Base-by-base conservation (phyloP, 2,113 vertebrate genomes). In the Butastur rufipennis region DNA sequence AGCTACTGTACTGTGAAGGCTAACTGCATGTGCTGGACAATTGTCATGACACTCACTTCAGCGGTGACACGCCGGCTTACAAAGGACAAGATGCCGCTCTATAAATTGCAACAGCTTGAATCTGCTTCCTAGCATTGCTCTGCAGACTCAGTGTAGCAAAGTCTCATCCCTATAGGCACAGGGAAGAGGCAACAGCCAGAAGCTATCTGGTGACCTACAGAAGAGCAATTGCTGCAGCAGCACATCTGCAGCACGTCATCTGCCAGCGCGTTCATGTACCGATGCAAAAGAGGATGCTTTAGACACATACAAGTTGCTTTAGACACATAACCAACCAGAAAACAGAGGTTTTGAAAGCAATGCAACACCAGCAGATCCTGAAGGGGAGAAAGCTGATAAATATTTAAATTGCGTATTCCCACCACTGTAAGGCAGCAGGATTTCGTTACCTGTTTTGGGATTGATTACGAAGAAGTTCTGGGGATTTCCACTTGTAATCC, bases 401-500 rank as follows among this genome's bases (percentile, higher is more conserved):
- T 16, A 91, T 11, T 78, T 62, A 53, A 81, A 56, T 21, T 34
- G 7, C 5, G 40, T 70, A 48, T 48, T 73, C 58, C 42, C 53
- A n/a, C 23, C 32, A n/a, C 62, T 5, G 3, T 21, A 75, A 88
- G 16, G 50, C 36, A 88, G 82, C 4, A 65, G 26, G 16, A 68
- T 59, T 71, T 86, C 32, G 92, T 98, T 98, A 99, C 99, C 99
- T 96, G 99, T 99, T 95, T 98, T 99, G 38, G 98, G 58, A 93
- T 99, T 99, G 97, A 99, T 99, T 75, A 97, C 98, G 66, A 99
- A 99, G 97, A 99, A 99, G 94, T 99, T 99, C 98, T 99, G 99
- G 14, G 99, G 99, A 95, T 99, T 99, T 80, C 99, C 99, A 56
- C 99, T 99, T 87, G 99, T 98, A 95, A 99, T 99, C 83, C 98